Evolutionary conservation across 2,888 invertebrate genomes (phyloP), one percentile per base, ranked within the genome.

Genomic region (Synergus gifuensis): DNA sequence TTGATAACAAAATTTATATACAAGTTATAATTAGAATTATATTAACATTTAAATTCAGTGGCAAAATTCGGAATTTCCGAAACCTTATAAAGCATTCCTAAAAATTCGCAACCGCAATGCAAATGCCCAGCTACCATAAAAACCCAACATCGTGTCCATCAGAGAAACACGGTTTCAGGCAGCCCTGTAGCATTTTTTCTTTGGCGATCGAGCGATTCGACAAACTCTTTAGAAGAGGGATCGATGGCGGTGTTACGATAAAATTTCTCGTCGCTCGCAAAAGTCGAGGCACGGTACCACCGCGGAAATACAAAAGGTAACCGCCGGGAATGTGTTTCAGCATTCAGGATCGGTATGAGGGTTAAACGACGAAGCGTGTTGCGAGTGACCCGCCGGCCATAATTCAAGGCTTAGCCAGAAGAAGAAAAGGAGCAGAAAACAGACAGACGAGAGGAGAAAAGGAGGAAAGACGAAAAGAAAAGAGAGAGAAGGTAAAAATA

Each of bases 351-450:
- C 87, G 90, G 87, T 86, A 88, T 86, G 86, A 88, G 89, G 90
- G 90, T 90, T 91, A 91, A 91, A 91, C 90, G 90, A 90, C 90
- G 90, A 90, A 90, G 89, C 90, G 90, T 90, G 90, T 90, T 91
- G 89, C 87, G 88, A 89, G 88, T 90, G 90, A 90, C 90, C 89
- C 86, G 88, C 83, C 87, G 88, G 88, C 90, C 88, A 90, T 91
- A 90, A 90, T 87, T 91, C 90, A 90, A 88, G 86, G 86, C 85
- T 67, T 79, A 76, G 44, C 78, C 79, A 79, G 78, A 78, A 81
- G 85, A 85, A 85, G 87, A 85, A 85, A 86, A 83, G 78, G 76
- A 84, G 84, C 81, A 14, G 81, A 81, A 82, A 76, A 69, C 62
- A 44, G 77, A 22, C 63, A 22, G 28, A 63, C 77, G 78, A 49